phyloP scores from a whole-genome alignment of 2,113 vertebrate genomes.

The Odontesthes bonariensis region DNA sequence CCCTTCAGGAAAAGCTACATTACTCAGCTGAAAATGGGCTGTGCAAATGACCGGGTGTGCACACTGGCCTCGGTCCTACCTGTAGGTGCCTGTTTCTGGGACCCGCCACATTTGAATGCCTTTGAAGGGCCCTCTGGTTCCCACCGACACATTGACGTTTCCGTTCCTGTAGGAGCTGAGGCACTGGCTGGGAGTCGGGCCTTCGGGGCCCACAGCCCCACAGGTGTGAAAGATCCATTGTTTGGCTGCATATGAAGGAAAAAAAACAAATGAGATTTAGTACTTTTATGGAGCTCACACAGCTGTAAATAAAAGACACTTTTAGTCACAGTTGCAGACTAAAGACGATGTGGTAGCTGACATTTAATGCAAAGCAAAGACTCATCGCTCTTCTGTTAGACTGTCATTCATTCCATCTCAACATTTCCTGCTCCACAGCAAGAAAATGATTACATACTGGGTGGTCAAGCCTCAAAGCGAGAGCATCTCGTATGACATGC shows the following conservation, averaged over 20 bases:
- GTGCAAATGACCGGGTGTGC: conserved; percentile 2
- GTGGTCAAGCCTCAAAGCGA: background rate
- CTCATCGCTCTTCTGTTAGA: conserved; percentile 40
- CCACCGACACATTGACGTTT: conserved; percentile 92
- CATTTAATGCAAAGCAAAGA: conserved; percentile 9
- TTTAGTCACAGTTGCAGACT: conserved; percentile 20
- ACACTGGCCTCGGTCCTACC: conserved; percentile 77
- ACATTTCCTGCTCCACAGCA: conserved; percentile 19
- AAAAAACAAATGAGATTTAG: conserved; percentile 1
- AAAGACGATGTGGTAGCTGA: conserved; percentile 38
- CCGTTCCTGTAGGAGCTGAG: conserved; percentile 91
- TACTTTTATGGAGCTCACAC: conserved; percentile 14
- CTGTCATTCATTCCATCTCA: conserved; percentile 44
- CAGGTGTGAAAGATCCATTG: conserved; percentile 94
- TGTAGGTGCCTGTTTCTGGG: conserved; percentile 92
- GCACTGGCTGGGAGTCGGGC: conserved; percentile 94
- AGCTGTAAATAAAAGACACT: conserved; percentile 22
- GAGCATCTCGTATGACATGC: conserved; percentile 7
- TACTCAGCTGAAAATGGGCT: conserved; percentile 9
- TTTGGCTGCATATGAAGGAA: conserved; percentile 60
- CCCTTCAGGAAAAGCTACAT: conserved; percentile 15
- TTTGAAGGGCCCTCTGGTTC: conserved; percentile 87
- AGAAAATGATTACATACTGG: no score
- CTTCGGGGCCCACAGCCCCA: conserved; percentile 91
- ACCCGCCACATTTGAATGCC: conserved; percentile 96